A percentile compares a stretch with the other conserved stretches of the same genome.
Evolutionary conservation across 1,140 invertebrate genomes (phyloP).

Genomic region (Neomicropteryx cornuta): DNA sequence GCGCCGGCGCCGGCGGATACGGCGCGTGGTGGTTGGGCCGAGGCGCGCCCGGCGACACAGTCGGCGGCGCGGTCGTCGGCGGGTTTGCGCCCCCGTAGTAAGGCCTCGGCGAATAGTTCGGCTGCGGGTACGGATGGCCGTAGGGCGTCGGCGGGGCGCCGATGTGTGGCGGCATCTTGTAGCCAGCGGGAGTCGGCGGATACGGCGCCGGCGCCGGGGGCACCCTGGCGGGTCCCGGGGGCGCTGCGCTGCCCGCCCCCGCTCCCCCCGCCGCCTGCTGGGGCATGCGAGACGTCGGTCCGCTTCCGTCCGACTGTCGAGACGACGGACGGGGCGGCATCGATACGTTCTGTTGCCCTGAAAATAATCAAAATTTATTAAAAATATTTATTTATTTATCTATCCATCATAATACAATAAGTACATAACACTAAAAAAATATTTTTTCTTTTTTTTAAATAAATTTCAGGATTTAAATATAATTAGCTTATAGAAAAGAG

Average conservation of each 20-base stretch:
- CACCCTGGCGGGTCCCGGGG: slow-evolving; percentile 9
- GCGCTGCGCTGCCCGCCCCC: slow-evolving; percentile 8
- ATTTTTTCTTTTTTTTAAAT: too few species aligned
- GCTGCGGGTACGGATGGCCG: slow-evolving; percentile 28
- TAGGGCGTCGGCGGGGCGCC: slow-evolving; percentile 12
- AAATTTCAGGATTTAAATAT: too few species aligned
- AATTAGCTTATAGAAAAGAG: too few species aligned
- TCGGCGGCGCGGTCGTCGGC: slow-evolving; percentile 23
- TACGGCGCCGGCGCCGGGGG: slow-evolving; percentile 15
- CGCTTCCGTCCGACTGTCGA: slow-evolving; percentile 73
- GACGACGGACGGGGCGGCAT: slow-evolving; percentile 86
- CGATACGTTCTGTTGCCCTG: slow-evolving; percentile 82
- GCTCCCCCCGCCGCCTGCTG: slow-evolving; percentile 40
- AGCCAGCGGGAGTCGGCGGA: slow-evolving; percentile 25
- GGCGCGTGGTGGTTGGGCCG: slow-evolving; percentile 28
- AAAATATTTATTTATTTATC: slow-evolving; percentile 3
- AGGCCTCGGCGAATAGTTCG: slow-evolving; percentile 6
- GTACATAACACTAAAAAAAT: too few species aligned
- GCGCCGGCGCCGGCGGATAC: slow-evolving; percentile 25
- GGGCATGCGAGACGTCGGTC: slow-evolving; percentile 60
- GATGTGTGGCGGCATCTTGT: slow-evolving; percentile 26
- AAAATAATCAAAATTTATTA: slow-evolving; percentile 28
- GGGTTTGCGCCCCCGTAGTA: slow-evolving; percentile 15
- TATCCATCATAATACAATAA: slow-evolving; percentile 4
- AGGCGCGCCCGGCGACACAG: slow-evolving; percentile 26